A percentile compares a stretch with the other conserved stretches of the same genome.
Conservation (phyloP, 2,797 vertebrate genomes). For the Cebuella pygmaea region DNA sequence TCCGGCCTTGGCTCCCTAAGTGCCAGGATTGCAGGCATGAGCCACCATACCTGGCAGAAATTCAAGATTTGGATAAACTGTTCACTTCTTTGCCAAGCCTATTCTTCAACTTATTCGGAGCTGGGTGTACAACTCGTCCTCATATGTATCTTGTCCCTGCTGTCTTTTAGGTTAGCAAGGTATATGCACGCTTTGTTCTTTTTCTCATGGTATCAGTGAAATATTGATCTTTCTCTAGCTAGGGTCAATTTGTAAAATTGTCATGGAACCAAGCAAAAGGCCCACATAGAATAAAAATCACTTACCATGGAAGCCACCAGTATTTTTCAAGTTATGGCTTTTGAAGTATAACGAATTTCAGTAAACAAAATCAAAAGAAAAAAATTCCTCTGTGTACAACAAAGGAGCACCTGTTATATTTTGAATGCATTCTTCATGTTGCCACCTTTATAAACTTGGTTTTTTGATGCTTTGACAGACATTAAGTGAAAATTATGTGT, state of each 20-base stretch:
- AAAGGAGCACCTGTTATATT: constrained; percentile 41
- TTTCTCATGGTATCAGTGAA: neutral
- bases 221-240: neutral
- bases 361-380: neutral
- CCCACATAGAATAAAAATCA: constrained; percentile 18
- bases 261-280: constrained; percentile 4
- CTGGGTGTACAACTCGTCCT: neutral
- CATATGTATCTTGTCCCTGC: neutral
- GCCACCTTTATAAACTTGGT: neutral
- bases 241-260: neutral
- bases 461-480: constrained; percentile 41
- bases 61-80: neutral
- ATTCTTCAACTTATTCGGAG: neutral
- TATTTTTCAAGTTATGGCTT: constrained; percentile 41
- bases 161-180: constrained; percentile 28
- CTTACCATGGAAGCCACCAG: neutral
- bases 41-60: neutral
- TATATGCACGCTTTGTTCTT: neutral
- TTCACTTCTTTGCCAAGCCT: neutral
- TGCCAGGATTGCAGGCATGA: neutral
- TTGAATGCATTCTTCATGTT: constrained; percentile 19
- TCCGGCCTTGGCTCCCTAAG: neutral
- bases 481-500: neutral
- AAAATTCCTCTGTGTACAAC: neutral
- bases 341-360: constrained; percentile 38